Conservation (phyloP, 2,113 vertebrate genomes). For the Cygnus atratus region DNA sequence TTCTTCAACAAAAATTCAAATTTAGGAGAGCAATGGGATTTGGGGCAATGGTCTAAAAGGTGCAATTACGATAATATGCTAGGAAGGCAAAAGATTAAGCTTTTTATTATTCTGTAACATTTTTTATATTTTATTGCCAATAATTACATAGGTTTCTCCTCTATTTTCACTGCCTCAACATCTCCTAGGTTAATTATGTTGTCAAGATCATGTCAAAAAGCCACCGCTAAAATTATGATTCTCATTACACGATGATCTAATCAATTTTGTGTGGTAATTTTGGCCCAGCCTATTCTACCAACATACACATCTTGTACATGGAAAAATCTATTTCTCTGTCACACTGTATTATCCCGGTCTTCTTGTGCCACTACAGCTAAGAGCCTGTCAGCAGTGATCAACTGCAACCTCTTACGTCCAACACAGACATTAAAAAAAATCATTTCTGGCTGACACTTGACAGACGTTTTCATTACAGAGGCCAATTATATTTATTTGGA, state of each 20-base stretch:
- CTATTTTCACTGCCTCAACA: conserved; percentile 14
- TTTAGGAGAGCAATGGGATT: not conserved
- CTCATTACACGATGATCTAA: conserved; percentile 42
- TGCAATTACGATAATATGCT: not conserved
- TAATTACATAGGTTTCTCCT: not conserved
- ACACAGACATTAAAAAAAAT: not conserved
- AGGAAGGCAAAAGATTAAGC: not conserved
- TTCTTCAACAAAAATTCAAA: not conserved
- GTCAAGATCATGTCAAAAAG: conserved; percentile 47
- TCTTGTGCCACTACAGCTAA: not conserved
- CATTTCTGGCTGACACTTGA: not conserved
- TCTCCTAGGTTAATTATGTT: conserved; percentile 63
- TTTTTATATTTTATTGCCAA: conserved; percentile 17
- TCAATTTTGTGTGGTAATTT: conserved; percentile 36
- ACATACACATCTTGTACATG: not conserved
- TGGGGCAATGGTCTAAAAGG: not conserved
- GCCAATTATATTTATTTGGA: not conserved
- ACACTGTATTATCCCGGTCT: not conserved
- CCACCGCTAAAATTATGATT: conserved; percentile 29
- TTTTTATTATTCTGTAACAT: conserved; percentile 45
- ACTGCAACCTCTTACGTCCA: not conserved
- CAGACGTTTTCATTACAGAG: not conserved
- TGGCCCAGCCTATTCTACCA: not conserved
- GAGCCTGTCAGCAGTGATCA: not conserved
- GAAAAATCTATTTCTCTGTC: conserved; percentile 24